phyloP scores from a whole-genome alignment of 2,113 vertebrate genomes.

The Melanotaenia duboulayi region DNA sequence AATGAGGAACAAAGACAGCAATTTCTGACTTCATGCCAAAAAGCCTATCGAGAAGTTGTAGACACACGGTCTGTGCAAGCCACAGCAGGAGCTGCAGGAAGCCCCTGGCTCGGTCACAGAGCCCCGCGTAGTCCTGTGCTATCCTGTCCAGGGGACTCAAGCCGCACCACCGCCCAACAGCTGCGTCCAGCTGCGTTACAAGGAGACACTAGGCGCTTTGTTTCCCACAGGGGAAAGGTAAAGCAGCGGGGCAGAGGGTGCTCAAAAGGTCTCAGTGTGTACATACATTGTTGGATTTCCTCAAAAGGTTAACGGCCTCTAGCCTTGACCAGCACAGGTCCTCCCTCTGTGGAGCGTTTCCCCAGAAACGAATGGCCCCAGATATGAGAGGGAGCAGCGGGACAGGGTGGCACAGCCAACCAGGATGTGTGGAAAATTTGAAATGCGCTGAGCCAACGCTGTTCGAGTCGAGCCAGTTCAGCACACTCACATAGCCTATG shows the following conservation, averaged over 20 bases:
- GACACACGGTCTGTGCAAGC: not conserved
- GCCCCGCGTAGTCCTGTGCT: not conserved
- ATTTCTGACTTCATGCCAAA: constrained; percentile 9
- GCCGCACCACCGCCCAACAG: constrained; percentile 60
- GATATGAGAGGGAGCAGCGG: constrained; percentile 32
- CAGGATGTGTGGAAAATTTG: constrained; percentile 71
- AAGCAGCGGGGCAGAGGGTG: constrained; percentile 18
- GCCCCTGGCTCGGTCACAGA: not conserved
- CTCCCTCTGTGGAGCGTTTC: constrained; percentile 22
- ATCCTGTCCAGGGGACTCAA: constrained; percentile 24
- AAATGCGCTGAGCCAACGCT: constrained; percentile 47
- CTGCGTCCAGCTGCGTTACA: constrained; percentile 74
- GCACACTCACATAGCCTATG: constrained; percentile 11
- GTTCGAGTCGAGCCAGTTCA: constrained; percentile 18
- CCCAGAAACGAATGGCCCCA: constrained; percentile 30
- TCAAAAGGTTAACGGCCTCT: constrained; percentile 53
- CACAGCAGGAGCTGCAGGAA: constrained; percentile 13
- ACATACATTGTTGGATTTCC: constrained; percentile 47
- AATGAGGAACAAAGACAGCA: constrained; percentile 39
- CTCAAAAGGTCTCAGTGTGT: constrained; percentile 17
- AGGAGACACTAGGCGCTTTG: constrained; percentile 76
- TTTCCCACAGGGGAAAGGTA: constrained; percentile 44
- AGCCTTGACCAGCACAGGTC: too few relatives aligned
- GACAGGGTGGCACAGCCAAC: constrained; percentile 45
- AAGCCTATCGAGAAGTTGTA: constrained; percentile 1